Evolutionary conservation across 1,140 invertebrate genomes (phyloP).

Genomic region (Hormaphis cornu): DNA sequence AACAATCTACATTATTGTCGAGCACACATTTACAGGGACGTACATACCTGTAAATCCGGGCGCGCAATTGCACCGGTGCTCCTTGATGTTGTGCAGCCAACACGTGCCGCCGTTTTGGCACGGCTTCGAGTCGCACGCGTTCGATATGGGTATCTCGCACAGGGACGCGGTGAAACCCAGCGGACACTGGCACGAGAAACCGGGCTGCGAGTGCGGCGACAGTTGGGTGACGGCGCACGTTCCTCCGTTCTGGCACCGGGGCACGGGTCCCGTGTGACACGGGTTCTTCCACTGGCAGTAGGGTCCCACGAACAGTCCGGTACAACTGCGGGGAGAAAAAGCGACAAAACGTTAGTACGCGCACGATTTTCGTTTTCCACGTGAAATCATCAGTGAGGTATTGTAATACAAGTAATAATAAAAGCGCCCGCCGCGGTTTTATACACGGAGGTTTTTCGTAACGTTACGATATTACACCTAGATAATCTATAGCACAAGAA

Average conservation of each 20-base stretch:
- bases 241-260: constrained; percentile 83
- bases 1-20: no score
- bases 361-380: no score
- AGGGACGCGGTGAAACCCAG: constrained; percentile 83
- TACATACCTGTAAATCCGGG: constrained; percentile 70
- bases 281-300: constrained; percentile 90
- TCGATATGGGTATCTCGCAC: constrained; percentile 82
- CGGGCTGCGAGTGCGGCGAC: constrained; percentile 55
- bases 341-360: neutral
- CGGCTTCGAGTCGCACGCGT: constrained; percentile 79
- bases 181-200: constrained; percentile 77
- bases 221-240: constrained; percentile 66
- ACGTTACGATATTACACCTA: no score
- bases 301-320: constrained; percentile 79
- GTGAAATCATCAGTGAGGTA: no score
- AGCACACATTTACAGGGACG: no score
- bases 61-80: constrained; percentile 73
- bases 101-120: constrained; percentile 81
- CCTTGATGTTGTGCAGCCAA: constrained; percentile 60
- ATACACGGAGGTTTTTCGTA: no score
- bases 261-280: constrained; percentile 68
- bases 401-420: no score
- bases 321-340: constrained; percentile 58
- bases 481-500: no score
- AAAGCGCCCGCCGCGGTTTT: no score